Evolutionary conservation across 23 tunicate genomes (phyloP), one percentile per base, ranked within the genome.

Genomic region (Trididemnum clinides): DNA sequence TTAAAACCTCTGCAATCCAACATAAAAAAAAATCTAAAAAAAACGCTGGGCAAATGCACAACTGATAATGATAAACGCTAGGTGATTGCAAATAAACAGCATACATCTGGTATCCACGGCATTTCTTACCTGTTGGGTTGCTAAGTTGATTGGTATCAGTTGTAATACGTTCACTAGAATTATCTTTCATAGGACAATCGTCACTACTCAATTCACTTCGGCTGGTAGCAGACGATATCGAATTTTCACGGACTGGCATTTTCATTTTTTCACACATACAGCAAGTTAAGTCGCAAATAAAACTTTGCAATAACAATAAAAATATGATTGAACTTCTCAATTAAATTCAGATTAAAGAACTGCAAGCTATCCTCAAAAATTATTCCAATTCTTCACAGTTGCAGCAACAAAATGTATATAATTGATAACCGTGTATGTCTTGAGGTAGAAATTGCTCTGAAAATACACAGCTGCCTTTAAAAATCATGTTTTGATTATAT

Each of bases 361-460:
- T 59, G 66, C 22, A 59, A 59, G 25, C 22, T 59, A 19, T 10
- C 66, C 27, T 44, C 54, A 7, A 10, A 44, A 44, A 44, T 3
- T 28, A 59, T 3, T 10, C 66, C 21, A 59, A 29, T 66, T 32
- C 31, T 20, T 66, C 75, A 66, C 75, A 66, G 75, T 29, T 31
- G 36, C 75, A 66, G 27, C 20, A n/a, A 59, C 25, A 44, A 44
- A 7, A 79, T 28, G 22, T 69, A 69, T 33, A 44, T 10, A 44
- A 15, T 44, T 7, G 54, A 69, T 28, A 36, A 28, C 5, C 28
- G 80, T 73, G n/a, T n/a, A n/a, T n/a, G 38, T 30, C 31, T 37
- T 39, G 84, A 86, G 90, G 84, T 77, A 77, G 90, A 34, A 77
- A 86, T 86, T 86, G 90, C 90, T 77, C 90, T 86, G 78, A 30